Percentiles rank a stretch among this genome's conserved stretches.
These are phyloP conservation scores for Gadus macrocephalus DNA, from an alignment of 2,113 vertebrate genomes.

Conservation along the genomic window DNA sequence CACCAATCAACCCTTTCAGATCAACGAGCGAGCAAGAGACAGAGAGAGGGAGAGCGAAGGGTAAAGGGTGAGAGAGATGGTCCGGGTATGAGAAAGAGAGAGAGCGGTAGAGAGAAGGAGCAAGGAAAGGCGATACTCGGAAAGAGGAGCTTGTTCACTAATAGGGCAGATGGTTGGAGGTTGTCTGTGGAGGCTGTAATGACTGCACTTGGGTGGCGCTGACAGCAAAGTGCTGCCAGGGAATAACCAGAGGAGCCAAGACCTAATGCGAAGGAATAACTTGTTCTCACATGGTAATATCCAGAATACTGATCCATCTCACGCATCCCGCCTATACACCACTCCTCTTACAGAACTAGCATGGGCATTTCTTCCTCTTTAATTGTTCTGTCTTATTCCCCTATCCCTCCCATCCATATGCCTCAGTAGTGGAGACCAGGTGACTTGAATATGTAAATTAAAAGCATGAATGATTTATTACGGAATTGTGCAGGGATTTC, in stretches of 20 bases:
- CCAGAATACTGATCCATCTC: neutral
- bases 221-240: slow-evolving; percentile 47
- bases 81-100: neutral
- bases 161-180: slow-evolving; percentile 60
- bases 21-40: slow-evolving; percentile 27
- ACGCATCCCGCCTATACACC: neutral
- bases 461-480: slow-evolving; percentile 65
- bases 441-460: slow-evolving; percentile 66
- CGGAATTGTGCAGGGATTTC: slow-evolving; percentile 41
- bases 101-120: slow-evolving; percentile 11
- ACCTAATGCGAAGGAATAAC: slow-evolving; percentile 21
- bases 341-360: neutral
- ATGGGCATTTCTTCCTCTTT: neutral
- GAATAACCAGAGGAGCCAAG: slow-evolving; percentile 35
- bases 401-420: slow-evolving; percentile 13
- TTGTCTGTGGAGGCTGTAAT: slow-evolving; percentile 58
- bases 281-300: neutral
- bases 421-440: slow-evolving; percentile 29
- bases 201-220: slow-evolving; percentile 42
- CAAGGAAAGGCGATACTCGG: neutral
- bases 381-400: neutral
- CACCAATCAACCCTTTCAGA: slow-evolving; percentile 60
- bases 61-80: slow-evolving; percentile 32
- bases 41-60: slow-evolving; percentile 41
- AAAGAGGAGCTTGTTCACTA: slow-evolving; percentile 49